Evolutionary conservation across 2,888 invertebrate species (phyloP).

Genomic region (Fragum fragum): DNA sequence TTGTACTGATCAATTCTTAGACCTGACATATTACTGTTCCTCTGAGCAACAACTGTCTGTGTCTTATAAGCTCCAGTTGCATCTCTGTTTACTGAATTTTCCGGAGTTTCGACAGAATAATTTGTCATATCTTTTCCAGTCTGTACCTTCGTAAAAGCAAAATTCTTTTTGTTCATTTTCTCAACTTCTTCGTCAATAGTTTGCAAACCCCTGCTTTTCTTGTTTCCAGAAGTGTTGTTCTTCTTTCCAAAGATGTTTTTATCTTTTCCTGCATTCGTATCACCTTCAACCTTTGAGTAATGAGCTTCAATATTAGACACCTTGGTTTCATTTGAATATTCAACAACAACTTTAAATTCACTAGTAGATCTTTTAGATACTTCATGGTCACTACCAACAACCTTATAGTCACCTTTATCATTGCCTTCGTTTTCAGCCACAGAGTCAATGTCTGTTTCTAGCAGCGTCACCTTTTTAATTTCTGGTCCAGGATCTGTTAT

Average conservation of each 20-base stretch:
- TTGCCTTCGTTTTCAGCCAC: not conserved
- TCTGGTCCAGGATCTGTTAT: slow-evolving; percentile 15
- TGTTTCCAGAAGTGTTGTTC: too few species aligned
- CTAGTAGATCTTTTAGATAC: not conserved
- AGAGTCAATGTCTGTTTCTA: slow-evolving; percentile 22
- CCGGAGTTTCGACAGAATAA: not conserved
- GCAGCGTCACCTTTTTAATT: not conserved
- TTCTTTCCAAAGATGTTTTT: too few species aligned
- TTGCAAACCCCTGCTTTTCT: too few species aligned
- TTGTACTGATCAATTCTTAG: slow-evolving; percentile 17
- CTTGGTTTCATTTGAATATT: too few species aligned
- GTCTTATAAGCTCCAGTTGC: not conserved
- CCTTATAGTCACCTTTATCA: slow-evolving; percentile 6
- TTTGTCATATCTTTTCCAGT: not conserved
- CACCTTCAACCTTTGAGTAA: too few species aligned
- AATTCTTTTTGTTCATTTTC: not conserved
- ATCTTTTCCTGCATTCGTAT: too few species aligned
- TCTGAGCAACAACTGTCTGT: not conserved
- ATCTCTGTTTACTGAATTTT: not conserved
- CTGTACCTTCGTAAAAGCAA: not conserved
- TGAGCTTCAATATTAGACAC: too few species aligned
- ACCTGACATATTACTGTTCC: not conserved
- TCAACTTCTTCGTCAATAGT: not conserved
- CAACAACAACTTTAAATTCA: not conserved
- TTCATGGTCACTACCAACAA: not conserved